phyloP scores from a whole-genome alignment of 2,888 invertebrate species.

The Athripsodes cinereus region DNA sequence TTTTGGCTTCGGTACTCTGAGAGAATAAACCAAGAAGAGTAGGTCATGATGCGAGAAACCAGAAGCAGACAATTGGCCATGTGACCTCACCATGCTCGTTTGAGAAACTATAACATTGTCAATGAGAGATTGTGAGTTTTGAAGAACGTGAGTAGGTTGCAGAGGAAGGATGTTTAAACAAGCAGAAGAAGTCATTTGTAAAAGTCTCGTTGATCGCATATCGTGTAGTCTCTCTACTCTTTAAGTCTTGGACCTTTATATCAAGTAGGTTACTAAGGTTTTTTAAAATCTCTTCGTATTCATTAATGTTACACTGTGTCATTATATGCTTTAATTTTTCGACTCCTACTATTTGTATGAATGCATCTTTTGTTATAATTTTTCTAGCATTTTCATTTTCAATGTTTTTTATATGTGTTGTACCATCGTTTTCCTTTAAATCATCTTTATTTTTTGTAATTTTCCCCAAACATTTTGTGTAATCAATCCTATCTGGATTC shows the following conservation, averaged over 20 bases:
- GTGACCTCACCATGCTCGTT: no score
- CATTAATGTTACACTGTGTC: not conserved
- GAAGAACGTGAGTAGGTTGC: no score
- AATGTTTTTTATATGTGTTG: not conserved
- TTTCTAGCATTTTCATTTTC: not conserved
- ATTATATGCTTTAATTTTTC: not conserved
- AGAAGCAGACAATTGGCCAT: no score
- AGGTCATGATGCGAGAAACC: no score
- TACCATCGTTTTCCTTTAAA: not conserved
- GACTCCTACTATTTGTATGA: not conserved
- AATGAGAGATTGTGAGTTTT: no score
- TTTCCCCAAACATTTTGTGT: slow-evolving; percentile 3
- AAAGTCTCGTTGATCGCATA: no score
- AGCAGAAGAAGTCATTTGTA: no score
- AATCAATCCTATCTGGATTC: not conserved
- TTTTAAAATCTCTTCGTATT: not conserved
- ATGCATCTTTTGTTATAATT: not conserved
- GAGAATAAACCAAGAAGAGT: no score
- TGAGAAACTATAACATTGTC: no score
- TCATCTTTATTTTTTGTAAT: not conserved
- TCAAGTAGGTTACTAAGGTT: not conserved
- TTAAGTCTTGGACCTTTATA: not conserved
- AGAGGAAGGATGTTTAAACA: no score
- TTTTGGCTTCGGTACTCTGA: no score
- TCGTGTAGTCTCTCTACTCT: no score